Conservation (phyloP, 2,888 invertebrate genomes). For the Caenorhabditis sp. region DNA sequence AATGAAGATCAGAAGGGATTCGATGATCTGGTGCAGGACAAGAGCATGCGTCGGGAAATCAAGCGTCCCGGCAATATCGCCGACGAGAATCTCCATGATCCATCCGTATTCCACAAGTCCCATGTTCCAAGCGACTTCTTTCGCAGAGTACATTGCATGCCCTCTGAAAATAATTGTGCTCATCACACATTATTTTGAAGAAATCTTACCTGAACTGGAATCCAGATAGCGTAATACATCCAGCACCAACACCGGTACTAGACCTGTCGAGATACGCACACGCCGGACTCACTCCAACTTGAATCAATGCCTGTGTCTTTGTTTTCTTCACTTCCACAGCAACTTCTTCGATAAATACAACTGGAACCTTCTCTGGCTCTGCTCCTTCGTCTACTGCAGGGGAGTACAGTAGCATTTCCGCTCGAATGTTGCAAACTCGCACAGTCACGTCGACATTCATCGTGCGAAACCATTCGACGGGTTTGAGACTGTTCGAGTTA, state of each 20-base stretch:
- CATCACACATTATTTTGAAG: too few relatives aligned
- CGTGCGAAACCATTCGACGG: conserved; percentile 71
- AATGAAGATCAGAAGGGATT: conserved; percentile 91
- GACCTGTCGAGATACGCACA: conserved; percentile 62
- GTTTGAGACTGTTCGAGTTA: conserved; percentile 36
- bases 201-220: too few relatives aligned
- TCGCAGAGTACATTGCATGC: conserved; percentile 94
- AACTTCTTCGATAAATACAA: conserved; percentile 84
- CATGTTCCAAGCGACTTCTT: conserved; percentile 91
- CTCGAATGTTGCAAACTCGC: conserved; percentile 93
- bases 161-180: too few relatives aligned
- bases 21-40: conserved; percentile 91
- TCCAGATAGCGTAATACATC: conserved; percentile 86
- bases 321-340: conserved; percentile 98
- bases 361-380: conserved; percentile 71
- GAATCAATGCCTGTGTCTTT: conserved; percentile 93
- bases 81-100: conserved; percentile 94
- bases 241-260: conserved; percentile 61
- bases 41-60: conserved; percentile 87
- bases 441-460: conserved; percentile 73
- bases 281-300: conserved; percentile 84
- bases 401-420: conserved; percentile 86
- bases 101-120: conserved; percentile 98
- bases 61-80: conserved; percentile 93
- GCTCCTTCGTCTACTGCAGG: conserved; percentile 51